phyloP scores from a whole-genome alignment of 2,797 vertebrate species.

The Anguilla megastoma region DNA sequence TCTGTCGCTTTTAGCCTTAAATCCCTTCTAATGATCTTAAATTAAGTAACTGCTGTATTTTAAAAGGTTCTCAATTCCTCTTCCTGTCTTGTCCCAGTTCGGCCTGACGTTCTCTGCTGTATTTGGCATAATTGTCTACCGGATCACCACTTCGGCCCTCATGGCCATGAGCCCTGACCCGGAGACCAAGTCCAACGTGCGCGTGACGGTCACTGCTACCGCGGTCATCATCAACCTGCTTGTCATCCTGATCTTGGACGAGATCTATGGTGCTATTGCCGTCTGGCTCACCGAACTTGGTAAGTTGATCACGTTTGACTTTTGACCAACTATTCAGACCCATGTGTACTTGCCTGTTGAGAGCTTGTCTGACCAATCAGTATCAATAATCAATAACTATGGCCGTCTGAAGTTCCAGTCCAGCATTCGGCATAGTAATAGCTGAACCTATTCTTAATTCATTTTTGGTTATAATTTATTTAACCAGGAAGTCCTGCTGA shows the following conservation, averaged over 20 bases:
- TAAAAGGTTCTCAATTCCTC: neutral
- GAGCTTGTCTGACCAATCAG: neutral
- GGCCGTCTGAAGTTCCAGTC: neutral
- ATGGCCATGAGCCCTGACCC: slow-evolving; percentile 87
- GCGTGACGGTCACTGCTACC: slow-evolving; percentile 89
- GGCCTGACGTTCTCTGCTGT: slow-evolving; percentile 90
- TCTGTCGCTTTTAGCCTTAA: neutral
- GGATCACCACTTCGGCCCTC: slow-evolving; percentile 86
- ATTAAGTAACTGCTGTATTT: neutral
- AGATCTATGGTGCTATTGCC: slow-evolving; percentile 92
- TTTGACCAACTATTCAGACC: neutral
- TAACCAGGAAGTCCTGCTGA: neutral
- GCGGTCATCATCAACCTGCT: slow-evolving; percentile 96
- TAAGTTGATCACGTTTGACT: slow-evolving; percentile 47
- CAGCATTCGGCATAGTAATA: neutral
- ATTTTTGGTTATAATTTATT: neutral
- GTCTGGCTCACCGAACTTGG: slow-evolving; percentile 94
- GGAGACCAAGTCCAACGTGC: slow-evolving; percentile 81
- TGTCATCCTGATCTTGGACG: slow-evolving; percentile 93
- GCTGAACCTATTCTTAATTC: neutral
- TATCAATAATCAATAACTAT: neutral
- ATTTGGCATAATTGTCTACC: slow-evolving; percentile 91
- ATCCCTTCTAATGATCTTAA: neutral
- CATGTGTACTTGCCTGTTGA: neutral
- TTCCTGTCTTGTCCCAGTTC: slow-evolving; percentile 70